Evolutionary conservation across 2,113 vertebrate genomes (phyloP).

Genomic region (Chloroceryle aenea): DNA sequence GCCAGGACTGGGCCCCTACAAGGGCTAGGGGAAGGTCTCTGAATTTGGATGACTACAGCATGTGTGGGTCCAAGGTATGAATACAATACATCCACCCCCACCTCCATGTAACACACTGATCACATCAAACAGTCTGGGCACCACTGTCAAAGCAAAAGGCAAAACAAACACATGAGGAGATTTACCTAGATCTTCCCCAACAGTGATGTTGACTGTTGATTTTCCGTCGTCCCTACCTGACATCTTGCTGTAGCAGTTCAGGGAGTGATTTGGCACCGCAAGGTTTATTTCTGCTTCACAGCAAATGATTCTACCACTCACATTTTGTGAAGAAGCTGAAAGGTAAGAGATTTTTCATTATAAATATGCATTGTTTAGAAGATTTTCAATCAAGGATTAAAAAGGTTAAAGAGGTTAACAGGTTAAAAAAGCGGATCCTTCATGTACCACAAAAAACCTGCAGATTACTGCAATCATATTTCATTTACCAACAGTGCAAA

Average conservation of each 20-base stretch:
- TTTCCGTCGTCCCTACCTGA: accelerated
- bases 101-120: background rate
- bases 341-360: background rate
- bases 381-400: background rate
- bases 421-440: background rate
- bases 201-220: accelerated
- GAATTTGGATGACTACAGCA: background rate
- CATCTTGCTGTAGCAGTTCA: background rate
- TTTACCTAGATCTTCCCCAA: accelerated
- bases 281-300: accelerated
- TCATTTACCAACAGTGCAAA: background rate
- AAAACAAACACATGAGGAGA: background rate
- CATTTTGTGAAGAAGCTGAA: background rate
- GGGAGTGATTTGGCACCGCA: accelerated
- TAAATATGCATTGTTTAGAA: background rate
- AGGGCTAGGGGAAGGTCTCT: background rate
- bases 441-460: background rate
- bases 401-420: background rate
- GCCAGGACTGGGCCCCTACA: background rate
- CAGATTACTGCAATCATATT: background rate
- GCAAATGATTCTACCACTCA: background rate
- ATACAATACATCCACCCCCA: background rate
- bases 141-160: background rate
- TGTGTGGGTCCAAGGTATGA: background rate
- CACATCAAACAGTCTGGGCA: background rate